Base-by-base conservation (phyloP, 2,113 vertebrate genomes). In the Aegithalos caudatus region DNA sequence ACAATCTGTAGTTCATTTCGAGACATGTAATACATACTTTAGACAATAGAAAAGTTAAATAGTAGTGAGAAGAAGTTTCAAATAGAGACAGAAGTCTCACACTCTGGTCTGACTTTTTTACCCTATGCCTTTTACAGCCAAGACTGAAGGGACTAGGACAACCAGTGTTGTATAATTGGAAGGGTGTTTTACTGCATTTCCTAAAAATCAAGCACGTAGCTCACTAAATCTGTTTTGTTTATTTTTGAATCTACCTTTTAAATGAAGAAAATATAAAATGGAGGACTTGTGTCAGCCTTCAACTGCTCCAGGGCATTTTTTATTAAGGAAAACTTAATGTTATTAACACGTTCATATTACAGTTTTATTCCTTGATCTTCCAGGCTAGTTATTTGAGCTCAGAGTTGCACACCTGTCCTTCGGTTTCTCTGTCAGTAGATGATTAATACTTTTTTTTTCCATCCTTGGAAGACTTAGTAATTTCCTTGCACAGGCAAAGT, bases 351-450 rank as follows among this genome's bases (percentile, higher is more conserved):
- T 87, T 87, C 70, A 25, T 70, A 45, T 86, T 93, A 82, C 45
- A 57, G 27, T 82, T 91, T 80, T 77, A 58, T 91, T 88, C 79
- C 88, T 95, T 96, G 87, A 95, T 96, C 79, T 94, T 87, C 71
- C 35, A 57, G 45, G 38, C 33, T 88, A 14, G 62, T 80, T 85
- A 72, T 84, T 82, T 91, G 67, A 87, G 44, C 71, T 95, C 66
- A 60, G 60, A 78, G 50, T 70, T 93, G 73, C 87, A 87, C 84
- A 88, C 81, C 94, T 95, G 87, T 94, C 89, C 81, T 95, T 95
- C 90, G 72, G 80, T 93, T 97, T 94, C 54, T 80, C 2, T 96
- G 93, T 94, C 38, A 80, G 78, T 85, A 73, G 20, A 27, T 95
- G 72, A 90, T 95, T 92, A 90, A 94, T 81, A 72, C 16, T 0